Evolutionary conservation across 2,888 invertebrate genomes (phyloP).

Genomic region (Drosophila setosimentum): DNA sequence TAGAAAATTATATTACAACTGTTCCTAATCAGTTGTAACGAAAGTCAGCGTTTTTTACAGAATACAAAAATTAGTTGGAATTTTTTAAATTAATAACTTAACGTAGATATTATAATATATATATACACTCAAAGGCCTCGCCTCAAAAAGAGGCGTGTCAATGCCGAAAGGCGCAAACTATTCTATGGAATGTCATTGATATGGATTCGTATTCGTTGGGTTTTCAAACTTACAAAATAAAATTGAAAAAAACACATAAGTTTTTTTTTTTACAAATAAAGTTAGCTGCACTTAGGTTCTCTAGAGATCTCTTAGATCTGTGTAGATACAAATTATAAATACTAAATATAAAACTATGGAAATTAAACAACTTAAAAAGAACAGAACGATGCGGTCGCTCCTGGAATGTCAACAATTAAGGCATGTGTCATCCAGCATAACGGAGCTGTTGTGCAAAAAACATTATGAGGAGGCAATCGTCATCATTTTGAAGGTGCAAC

Average conservation of each 20-base stretch:
- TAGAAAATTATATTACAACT: background rate
- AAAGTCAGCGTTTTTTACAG: background rate
- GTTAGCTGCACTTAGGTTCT: slow-evolving; percentile 30
- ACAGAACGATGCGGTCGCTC: slow-evolving; percentile 10
- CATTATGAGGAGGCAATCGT: background rate
- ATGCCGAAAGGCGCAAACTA: slow-evolving; percentile 25
- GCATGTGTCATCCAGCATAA: slow-evolving; percentile 4
- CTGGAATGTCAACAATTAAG: slow-evolving; percentile 18
- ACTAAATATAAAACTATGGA: slow-evolving; percentile 29
- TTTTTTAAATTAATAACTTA: slow-evolving; percentile 10
- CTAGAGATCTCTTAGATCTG: slow-evolving; percentile 78
- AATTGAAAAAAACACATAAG: slow-evolving; percentile 15
- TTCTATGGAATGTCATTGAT: slow-evolving; percentile 81
- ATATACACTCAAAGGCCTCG: slow-evolving; percentile 41
- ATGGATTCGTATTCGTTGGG: slow-evolving; percentile 83
- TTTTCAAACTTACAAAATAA: slow-evolving; percentile 62
- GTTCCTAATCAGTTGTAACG: background rate
- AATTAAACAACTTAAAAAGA: slow-evolving; percentile 15
- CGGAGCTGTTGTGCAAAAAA: slow-evolving; percentile 23
- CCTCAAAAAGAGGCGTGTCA: background rate
- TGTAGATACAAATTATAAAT: slow-evolving; percentile 50
- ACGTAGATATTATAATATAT: slow-evolving; percentile 20
- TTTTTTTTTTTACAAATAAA: slow-evolving; percentile 22
- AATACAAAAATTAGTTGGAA: background rate
- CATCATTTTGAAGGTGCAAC: background rate